These are phyloP conservation scores for Solea solea DNA, from an alignment of 2,113 vertebrate genomes.

Conservation along the genomic window DNA sequence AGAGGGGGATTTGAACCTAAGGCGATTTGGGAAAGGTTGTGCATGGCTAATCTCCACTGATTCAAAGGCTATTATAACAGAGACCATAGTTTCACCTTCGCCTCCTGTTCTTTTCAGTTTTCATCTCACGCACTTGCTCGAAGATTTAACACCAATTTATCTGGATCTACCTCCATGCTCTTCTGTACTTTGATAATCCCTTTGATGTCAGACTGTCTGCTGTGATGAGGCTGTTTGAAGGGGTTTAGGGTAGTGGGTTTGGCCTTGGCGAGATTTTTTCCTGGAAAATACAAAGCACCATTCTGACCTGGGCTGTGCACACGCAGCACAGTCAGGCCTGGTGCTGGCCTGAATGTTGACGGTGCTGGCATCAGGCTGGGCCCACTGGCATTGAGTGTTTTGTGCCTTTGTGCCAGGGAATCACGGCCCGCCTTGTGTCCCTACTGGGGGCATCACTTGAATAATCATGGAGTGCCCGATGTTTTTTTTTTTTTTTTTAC, in stretches of 20 bases:
- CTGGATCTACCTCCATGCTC: constrained; percentile 36
- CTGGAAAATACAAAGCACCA: constrained; percentile 61
- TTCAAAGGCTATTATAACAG: constrained; percentile 69
- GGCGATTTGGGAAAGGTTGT: constrained; percentile 71
- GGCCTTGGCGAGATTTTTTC: constrained; percentile 54
- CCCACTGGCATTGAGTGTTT: constrained; percentile 57
- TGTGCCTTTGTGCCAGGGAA: constrained; percentile 66
- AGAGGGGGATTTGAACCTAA: constrained; percentile 71
- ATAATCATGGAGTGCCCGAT: constrained; percentile 42
- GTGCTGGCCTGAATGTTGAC: constrained; percentile 48
- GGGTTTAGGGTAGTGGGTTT: constrained; percentile 65
- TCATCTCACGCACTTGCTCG: constrained; percentile 44
- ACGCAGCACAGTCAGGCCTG: constrained; percentile 55
- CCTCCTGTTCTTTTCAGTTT: constrained; percentile 34
- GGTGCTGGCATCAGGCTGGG: constrained; percentile 53
- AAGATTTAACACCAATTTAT: constrained; percentile 54
- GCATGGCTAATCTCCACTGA: constrained; percentile 73
- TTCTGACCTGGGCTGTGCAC: constrained; percentile 52
- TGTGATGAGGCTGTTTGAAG: constrained; percentile 73
- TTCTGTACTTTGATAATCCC: constrained; percentile 61
- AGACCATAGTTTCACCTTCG: constrained; percentile 55
- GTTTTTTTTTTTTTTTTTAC: constrained; percentile 20
- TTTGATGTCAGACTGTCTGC: constrained; percentile 69
- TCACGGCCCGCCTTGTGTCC: constrained; percentile 67
- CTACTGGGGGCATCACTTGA: constrained; percentile 61